phyloP scores from a whole-genome alignment of 2,888 invertebrate species.

The Byasa hedistus region DNA sequence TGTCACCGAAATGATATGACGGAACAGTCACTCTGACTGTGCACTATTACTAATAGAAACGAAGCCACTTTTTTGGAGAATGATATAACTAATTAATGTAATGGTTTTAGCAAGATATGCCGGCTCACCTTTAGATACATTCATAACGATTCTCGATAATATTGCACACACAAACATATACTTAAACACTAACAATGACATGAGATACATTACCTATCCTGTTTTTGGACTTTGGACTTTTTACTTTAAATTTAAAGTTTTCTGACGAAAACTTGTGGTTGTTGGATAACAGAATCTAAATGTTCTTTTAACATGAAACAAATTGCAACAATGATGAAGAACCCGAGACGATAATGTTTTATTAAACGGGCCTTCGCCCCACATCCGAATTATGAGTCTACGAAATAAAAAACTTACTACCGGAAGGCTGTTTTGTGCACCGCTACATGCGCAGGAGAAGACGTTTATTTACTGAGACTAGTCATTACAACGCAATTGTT shows the following conservation, averaged over 20 bases:
- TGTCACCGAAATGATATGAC: neutral
- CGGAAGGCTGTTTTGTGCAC: neutral
- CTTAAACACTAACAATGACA: no score
- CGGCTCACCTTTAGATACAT: neutral
- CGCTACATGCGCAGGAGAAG: neutral
- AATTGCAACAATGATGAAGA: neutral
- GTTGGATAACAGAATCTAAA: no score
- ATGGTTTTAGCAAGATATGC: neutral
- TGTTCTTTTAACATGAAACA: neutral
- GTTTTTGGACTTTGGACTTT: no score
- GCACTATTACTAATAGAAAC: neutral
- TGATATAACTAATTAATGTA: neutral
- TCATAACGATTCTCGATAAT: neutral
- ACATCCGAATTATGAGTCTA: neutral
- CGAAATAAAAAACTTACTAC: neutral
- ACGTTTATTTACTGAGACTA: neutral
- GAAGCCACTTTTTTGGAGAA: neutral
- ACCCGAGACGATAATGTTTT: neutral
- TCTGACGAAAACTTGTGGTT: no score
- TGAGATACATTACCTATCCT: no score
- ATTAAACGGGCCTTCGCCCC: neutral
- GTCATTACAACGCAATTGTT: neutral
- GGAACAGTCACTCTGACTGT: neutral
- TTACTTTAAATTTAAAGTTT: no score
- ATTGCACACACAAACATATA: no score